Percentiles rank a stretch among this genome's conserved stretches.
phyloP scores from a whole-genome alignment of 2,797 vertebrate species.

The Gobio occitaniae region DNA sequence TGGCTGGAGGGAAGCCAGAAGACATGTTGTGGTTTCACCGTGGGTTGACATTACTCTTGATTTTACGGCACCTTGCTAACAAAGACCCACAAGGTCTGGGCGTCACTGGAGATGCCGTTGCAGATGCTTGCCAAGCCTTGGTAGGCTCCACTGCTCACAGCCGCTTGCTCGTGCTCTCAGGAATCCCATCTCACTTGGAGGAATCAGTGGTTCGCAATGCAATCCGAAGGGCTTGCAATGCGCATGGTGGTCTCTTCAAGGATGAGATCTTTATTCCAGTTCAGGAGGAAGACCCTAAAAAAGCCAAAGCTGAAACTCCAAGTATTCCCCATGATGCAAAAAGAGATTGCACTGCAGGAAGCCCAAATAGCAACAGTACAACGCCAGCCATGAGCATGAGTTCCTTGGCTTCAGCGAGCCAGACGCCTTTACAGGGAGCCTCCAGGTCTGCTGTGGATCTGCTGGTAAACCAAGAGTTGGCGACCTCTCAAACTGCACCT shows the following conservation, averaged over 20 bases:
- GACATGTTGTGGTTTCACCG: conserved; percentile 99
- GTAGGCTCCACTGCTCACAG: conserved; percentile 93
- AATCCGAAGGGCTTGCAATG: conserved; percentile 94
- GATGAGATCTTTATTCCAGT: conserved; percentile 97
- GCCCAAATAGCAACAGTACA: conserved; percentile 91
- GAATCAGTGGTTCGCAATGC: conserved; percentile 89
- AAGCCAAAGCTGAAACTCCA: conserved; percentile 79
- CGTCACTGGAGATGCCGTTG: conserved; percentile 92
- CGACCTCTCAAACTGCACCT: conserved; percentile 77
- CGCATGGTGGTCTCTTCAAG: conserved; percentile 94
- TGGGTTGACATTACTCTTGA: conserved; percentile 93
- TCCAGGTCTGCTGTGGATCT: conserved; percentile 90
- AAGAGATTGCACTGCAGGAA: conserved; percentile 76
- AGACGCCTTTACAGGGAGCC: conserved; percentile 92
- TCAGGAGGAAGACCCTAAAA: conserved; percentile 91
- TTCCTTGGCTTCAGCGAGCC: conserved; percentile 92
- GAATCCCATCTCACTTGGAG: conserved; percentile 95
- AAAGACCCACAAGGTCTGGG: conserved; percentile 95
- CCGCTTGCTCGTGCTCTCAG: conserved; percentile 94
- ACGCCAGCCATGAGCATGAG: conserved; percentile 87
- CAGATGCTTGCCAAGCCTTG: conserved; percentile 93
- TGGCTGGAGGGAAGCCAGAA: conserved; percentile 94
- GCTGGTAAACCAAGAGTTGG: conserved; percentile 85
- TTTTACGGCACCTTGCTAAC: conserved; percentile 90
- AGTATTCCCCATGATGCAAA: conserved; percentile 78